Conservation (phyloP, 2,797 vertebrate species). For the Centroberyx gerrardi region DNA sequence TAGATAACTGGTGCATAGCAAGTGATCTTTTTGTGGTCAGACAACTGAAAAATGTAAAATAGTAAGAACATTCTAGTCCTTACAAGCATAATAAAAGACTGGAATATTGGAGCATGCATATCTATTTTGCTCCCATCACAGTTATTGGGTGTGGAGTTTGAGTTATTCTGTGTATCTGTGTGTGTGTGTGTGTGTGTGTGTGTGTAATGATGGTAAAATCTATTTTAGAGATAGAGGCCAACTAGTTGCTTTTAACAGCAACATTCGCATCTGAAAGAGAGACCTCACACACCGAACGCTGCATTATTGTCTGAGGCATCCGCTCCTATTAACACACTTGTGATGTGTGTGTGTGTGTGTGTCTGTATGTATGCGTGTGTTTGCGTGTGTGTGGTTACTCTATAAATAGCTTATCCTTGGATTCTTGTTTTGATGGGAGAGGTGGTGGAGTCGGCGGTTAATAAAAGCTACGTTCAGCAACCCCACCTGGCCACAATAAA, state of each 20-base stretch:
- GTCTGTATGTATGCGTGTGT: constrained; percentile 30
- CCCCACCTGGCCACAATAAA: constrained; percentile 76
- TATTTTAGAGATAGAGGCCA: constrained; percentile 24
- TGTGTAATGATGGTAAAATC: constrained; percentile 17
- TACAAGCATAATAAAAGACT: background rate
- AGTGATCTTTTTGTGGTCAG: background rate
- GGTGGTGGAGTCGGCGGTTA: constrained; percentile 56
- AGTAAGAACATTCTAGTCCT: background rate
- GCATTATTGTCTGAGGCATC: constrained; percentile 21
- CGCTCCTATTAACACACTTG: constrained; percentile 35
- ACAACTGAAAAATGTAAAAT: background rate
- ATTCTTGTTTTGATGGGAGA: constrained; percentile 69
- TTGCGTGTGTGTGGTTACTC: constrained; percentile 21
- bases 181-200: background rate
- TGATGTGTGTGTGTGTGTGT: background rate
- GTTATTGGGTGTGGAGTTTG: background rate
- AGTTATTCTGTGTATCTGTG: background rate
- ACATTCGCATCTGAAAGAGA: constrained; percentile 36
- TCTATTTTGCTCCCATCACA: background rate
- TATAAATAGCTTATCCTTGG: constrained; percentile 65
- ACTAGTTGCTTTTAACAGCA: constrained; percentile 14
- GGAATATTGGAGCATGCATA: background rate
- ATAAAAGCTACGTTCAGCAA: constrained; percentile 68
- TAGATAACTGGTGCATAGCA: too few relatives aligned
- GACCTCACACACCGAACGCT: constrained; percentile 31